Conservation (phyloP, 1,140 invertebrate genomes). For the Ridgeia piscesae region DNA sequence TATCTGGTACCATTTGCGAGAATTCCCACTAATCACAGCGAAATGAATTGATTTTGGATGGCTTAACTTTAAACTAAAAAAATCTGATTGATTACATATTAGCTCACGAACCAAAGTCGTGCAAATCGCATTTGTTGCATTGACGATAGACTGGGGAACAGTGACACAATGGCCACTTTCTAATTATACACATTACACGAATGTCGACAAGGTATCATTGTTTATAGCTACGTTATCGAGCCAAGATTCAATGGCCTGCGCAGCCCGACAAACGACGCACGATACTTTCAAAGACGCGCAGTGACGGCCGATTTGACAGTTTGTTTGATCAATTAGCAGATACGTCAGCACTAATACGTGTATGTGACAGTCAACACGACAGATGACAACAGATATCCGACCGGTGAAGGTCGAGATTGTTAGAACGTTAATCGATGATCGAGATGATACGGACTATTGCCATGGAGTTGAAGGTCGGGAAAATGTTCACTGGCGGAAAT, state of each 20-base stretch:
- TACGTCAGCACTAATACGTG: background rate
- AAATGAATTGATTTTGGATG: too few species aligned
- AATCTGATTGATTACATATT: background rate
- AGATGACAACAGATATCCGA: background rate
- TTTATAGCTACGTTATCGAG: background rate
- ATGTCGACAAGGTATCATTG: background rate
- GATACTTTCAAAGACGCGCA: background rate
- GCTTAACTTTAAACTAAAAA: too few species aligned
- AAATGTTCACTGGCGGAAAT: background rate
- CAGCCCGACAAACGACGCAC: background rate
- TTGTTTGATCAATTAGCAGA: background rate
- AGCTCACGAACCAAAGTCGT: background rate
- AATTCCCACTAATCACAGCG: too few species aligned
- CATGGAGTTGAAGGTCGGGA: background rate
- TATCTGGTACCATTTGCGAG: too few species aligned
- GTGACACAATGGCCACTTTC: background rate
- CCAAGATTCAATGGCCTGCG: background rate
- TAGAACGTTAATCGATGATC: background rate
- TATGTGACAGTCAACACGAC: background rate
- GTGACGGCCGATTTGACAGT: background rate
- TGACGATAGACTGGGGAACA: background rate
- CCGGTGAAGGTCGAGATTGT: background rate
- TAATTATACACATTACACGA: background rate
- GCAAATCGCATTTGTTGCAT: background rate
- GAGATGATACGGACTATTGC: background rate